Evolutionary conservation across 2,888 invertebrate genomes (phyloP).

Genomic region (Harpalus rufipes): DNA sequence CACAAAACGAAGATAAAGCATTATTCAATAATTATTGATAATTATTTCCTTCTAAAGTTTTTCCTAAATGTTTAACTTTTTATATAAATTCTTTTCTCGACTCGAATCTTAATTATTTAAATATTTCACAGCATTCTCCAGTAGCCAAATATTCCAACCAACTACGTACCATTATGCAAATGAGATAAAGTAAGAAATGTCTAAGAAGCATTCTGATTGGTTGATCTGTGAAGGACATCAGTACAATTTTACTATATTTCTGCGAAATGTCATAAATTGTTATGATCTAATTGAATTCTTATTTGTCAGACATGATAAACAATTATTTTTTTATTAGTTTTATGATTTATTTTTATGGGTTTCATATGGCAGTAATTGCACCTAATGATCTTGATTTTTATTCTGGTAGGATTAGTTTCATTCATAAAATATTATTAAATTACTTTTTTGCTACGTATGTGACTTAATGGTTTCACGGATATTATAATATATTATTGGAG

Average conservation of each 20-base stretch:
- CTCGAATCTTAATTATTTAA: constrained; percentile 33
- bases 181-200: not conserved
- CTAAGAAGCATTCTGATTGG: constrained; percentile 36
- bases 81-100: not conserved
- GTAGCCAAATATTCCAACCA: constrained; percentile 45
- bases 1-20: too few relatives aligned
- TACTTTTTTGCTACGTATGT: not conserved
- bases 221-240: constrained; percentile 16
- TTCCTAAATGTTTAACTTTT: constrained; percentile 11
- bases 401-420: constrained; percentile 10
- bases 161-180: constrained; percentile 40
- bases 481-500: not conserved
- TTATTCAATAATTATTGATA: too few relatives aligned
- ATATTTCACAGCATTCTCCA: constrained; percentile 28
- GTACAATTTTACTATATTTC: constrained; percentile 41
- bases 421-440: constrained; percentile 13
- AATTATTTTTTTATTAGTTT: constrained; percentile 34
- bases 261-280: constrained; percentile 32
- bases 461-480: not conserved
- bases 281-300: constrained; percentile 46
- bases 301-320: constrained; percentile 33
- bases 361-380: constrained; percentile 36
- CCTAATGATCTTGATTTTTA: constrained; percentile 11
- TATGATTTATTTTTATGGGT: constrained; percentile 35
- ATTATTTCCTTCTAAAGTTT: not conserved